Conservation (phyloP, 37 sponge, comb jelly and placozoan species). For the Ephydatia muelleri region DNA sequence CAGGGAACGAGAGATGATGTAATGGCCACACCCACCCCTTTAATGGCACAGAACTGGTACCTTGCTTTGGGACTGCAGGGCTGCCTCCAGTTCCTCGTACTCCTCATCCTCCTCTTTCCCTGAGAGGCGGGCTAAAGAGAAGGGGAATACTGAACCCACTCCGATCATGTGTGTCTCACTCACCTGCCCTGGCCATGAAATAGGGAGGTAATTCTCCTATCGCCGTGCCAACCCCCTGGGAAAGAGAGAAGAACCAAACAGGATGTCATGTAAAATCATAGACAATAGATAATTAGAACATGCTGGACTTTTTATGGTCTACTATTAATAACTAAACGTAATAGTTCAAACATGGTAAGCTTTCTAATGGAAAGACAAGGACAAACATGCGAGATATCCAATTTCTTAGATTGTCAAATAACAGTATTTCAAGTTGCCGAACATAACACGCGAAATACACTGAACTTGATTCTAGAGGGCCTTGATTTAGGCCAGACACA, state of each 20-base stretch:
- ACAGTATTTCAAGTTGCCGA: no score
- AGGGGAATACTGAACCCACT: neutral
- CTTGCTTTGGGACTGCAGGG: slow-evolving; percentile 62
- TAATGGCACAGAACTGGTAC: neutral
- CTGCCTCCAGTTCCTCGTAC: slow-evolving; percentile 78
- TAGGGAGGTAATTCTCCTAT: slow-evolving; percentile 99
- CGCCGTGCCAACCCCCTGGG: slow-evolving; percentile 94
- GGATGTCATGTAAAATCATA: no score
- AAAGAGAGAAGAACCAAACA: neutral
- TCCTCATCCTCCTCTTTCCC: slow-evolving; percentile 86
- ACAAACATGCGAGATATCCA: no score
- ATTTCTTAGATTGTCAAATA: no score
- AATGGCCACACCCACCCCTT: no score
- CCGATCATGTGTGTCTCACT: neutral
- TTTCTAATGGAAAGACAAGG: no score
- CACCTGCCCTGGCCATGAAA: slow-evolving; percentile 98
- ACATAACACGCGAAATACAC: no score
- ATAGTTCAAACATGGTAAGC: slow-evolving; percentile 8
- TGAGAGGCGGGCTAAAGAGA: slow-evolving; percentile 79
- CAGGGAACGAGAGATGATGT: neutral
- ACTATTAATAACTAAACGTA: no score
- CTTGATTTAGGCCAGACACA: no score
- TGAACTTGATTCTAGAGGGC: no score
- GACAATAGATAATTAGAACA: no score
- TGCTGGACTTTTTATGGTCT: no score